phyloP scores from a whole-genome alignment of 2,888 invertebrate genomes.

The Ceramica pisi region DNA sequence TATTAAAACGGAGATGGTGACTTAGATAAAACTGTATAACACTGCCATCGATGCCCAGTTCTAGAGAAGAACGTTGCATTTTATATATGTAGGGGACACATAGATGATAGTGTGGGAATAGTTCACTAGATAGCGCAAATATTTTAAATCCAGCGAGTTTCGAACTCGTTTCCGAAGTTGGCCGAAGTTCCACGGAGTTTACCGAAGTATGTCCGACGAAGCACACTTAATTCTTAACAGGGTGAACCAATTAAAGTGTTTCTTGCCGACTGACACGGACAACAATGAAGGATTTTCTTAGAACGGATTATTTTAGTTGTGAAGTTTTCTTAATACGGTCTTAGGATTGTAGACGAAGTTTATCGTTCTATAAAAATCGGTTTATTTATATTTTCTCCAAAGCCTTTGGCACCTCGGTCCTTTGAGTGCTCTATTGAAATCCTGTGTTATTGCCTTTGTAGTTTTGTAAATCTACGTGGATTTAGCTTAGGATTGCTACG shows the following conservation, averaged over 20 bases:
- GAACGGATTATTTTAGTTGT: slow-evolving; percentile 30
- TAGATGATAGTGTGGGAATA: slow-evolving; percentile 60
- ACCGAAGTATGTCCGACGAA: slow-evolving; percentile 61
- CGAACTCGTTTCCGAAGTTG: slow-evolving; percentile 66
- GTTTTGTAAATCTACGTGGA: slow-evolving; percentile 24
- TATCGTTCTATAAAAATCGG: slow-evolving; percentile 17
- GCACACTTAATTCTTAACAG: slow-evolving; percentile 64
- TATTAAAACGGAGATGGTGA: slow-evolving; percentile 53
- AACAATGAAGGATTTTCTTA: slow-evolving; percentile 43
- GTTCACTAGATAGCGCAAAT: slow-evolving; percentile 64
- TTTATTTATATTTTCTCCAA: slow-evolving; percentile 12
- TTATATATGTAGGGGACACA: slow-evolving; percentile 41
- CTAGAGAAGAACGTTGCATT: slow-evolving; percentile 36
- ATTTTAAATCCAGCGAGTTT: slow-evolving; percentile 67
- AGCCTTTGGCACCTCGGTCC: slow-evolving; percentile 17
- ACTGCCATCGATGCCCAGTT: slow-evolving; percentile 32
- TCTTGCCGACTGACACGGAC: slow-evolving; percentile 47
- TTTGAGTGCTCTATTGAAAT: slow-evolving; percentile 42
- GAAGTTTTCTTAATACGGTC: slow-evolving; percentile 14
- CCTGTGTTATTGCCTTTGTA: slow-evolving; percentile 42
- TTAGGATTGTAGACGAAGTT: background rate
- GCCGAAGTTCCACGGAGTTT: slow-evolving; percentile 60
- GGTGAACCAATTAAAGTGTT: slow-evolving; percentile 72
- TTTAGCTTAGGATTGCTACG: slow-evolving; percentile 38
- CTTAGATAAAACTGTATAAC: slow-evolving; percentile 57